Evolutionary conservation across 2,797 vertebrate genomes (phyloP).

Genomic region (Eulemur coronatus): DNA sequence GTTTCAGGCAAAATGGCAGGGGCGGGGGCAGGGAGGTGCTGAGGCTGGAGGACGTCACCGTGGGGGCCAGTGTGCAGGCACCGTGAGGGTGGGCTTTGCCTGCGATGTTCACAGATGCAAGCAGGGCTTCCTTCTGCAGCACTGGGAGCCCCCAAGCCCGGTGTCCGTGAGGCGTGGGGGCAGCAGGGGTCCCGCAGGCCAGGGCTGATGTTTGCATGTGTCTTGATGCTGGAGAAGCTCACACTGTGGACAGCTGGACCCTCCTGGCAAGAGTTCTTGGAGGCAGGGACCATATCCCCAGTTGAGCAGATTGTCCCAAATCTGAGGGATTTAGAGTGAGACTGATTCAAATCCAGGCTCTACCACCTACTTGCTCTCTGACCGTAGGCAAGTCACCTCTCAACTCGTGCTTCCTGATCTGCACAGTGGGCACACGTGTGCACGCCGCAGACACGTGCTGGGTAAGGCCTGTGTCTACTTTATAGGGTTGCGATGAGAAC

Average conservation of each 20-base stretch:
- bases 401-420: not conserved
- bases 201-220: not conserved
- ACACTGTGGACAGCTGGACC: no score
- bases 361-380: not conserved
- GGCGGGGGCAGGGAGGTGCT: no score
- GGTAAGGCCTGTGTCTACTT: not conserved
- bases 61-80: not conserved
- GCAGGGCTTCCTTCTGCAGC: not conserved
- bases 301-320: not conserved
- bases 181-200: not conserved
- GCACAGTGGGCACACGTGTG: not conserved
- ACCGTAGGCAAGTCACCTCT: not conserved
- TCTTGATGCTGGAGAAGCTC: not conserved
- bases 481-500: not conserved
- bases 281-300: not conserved
- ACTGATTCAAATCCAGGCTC: not conserved
- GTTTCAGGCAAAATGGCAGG: not conserved
- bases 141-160: not conserved
- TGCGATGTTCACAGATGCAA: not conserved
- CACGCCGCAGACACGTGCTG: not conserved
- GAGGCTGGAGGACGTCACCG: not conserved
- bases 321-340: not conserved
- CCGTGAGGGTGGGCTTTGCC: no score
- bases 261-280: not conserved
- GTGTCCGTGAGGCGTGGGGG: not conserved